Conservation (phyloP, 2,888 invertebrate genomes). For the Priocnemis perturbator region DNA sequence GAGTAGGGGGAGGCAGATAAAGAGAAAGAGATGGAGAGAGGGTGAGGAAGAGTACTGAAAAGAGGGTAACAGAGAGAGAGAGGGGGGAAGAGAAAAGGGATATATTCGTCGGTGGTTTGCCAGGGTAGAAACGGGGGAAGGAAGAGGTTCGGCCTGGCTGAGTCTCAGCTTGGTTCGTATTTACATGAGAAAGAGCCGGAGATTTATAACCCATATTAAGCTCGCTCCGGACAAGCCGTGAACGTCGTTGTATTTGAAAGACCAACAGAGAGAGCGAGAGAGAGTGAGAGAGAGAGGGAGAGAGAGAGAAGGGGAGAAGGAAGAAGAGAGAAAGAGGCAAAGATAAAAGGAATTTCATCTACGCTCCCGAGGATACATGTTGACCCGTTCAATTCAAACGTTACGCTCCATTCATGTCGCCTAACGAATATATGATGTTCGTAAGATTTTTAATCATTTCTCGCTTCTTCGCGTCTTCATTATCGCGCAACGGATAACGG, state of each 20-base stretch:
- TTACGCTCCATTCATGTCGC: no score
- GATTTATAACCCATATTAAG: constrained; percentile 64
- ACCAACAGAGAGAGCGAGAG: constrained; percentile 12
- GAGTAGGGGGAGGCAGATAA: background rate
- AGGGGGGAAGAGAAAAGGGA: constrained; percentile 10
- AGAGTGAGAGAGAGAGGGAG: constrained; percentile 19
- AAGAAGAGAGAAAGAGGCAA: constrained; percentile 10
- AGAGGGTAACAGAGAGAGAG: constrained; percentile 21
- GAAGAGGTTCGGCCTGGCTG: constrained; percentile 30
- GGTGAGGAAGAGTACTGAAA: constrained; percentile 24
- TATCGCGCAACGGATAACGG: no score
- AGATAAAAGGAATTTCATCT: constrained; percentile 25
- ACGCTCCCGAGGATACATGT: constrained; percentile 7
- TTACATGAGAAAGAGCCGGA: constrained; percentile 65
- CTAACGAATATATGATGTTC: no score
- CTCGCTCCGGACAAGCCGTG: constrained; percentile 34
- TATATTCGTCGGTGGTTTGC: constrained; percentile 23
- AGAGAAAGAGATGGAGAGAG: constrained; percentile 23
- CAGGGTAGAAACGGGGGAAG: constrained; percentile 30
- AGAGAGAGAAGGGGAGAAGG: background rate
- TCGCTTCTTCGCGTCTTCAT: no score
- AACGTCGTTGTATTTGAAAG: constrained; percentile 31
- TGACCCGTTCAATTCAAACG: constrained; percentile 2
- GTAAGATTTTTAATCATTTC: no score
- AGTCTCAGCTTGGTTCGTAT: constrained; percentile 53